A percentile compares a stretch with the other conserved stretches of the same genome.
phyloP scores from a whole-genome alignment of 2,797 vertebrate genomes.

The Galaxias olidus region DNA sequence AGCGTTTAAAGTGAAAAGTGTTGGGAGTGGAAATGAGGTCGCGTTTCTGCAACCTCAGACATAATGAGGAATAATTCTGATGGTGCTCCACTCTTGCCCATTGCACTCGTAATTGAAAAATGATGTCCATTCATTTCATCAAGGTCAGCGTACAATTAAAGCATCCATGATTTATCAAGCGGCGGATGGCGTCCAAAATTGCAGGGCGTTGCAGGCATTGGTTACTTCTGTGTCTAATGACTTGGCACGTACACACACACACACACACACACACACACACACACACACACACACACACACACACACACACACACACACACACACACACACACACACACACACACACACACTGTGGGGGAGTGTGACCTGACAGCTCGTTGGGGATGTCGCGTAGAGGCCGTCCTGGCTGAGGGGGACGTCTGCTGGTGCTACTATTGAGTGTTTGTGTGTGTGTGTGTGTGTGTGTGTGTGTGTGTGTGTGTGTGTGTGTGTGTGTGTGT shows the following conservation, averaged over 20 bases:
- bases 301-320: background rate
- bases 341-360: constrained; percentile 18
- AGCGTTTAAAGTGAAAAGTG: constrained; percentile 34
- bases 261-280: background rate
- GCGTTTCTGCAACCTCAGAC: constrained; percentile 47
- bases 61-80: constrained; percentile 60
- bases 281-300: background rate
- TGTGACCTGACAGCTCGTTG: constrained; percentile 52
- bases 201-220: background rate
- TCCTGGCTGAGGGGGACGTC: constrained; percentile 26
- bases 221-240: background rate
- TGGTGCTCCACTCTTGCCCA: constrained; percentile 28
- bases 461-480: constrained; percentile 36
- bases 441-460: constrained; percentile 36
- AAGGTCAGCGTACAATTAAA: constrained; percentile 73
- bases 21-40: constrained; percentile 20
- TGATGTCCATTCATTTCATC: constrained; percentile 60
- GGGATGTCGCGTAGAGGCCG: constrained; percentile 44
- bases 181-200: constrained; percentile 42
- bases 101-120: constrained; percentile 68
- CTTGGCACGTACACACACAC: background rate
- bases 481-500: constrained; percentile 35
- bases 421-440: constrained; percentile 27
- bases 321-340: background rate
- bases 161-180: constrained; percentile 62